Evolutionary conservation across 2,113 vertebrate genomes (phyloP).

Genomic region (Pseudorhombus dupliciocellatus): DNA sequence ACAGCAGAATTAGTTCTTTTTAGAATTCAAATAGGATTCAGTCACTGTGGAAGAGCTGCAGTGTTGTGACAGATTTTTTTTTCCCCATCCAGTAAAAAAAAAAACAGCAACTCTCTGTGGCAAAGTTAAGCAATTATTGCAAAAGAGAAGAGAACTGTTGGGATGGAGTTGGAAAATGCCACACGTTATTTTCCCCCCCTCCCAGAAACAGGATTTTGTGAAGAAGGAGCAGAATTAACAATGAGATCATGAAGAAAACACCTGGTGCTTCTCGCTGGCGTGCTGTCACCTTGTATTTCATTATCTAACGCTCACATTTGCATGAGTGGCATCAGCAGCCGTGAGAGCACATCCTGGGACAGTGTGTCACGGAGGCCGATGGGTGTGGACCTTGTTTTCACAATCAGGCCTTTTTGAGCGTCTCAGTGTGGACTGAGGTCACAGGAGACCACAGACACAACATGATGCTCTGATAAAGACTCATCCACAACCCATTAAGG

Average conservation of each 20-base stretch:
- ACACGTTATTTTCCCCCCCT: slow-evolving; percentile 11
- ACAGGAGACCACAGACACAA: slow-evolving; percentile 59
- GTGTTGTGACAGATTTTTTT: slow-evolving; percentile 58
- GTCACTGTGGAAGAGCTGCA: slow-evolving; percentile 44
- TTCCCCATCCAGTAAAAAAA: slow-evolving; percentile 30
- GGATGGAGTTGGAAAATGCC: slow-evolving; percentile 14
- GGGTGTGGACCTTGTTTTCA: slow-evolving; percentile 44
- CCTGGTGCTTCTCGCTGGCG: slow-evolving; percentile 7
- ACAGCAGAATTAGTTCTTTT: slow-evolving; percentile 54
- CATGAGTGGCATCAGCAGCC: slow-evolving; percentile 32
- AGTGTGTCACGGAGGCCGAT: slow-evolving; percentile 22
- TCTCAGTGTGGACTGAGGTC: slow-evolving; percentile 66
- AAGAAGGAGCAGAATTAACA: slow-evolving; percentile 14
- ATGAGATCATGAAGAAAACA: slow-evolving; percentile 33
- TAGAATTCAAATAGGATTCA: slow-evolving; percentile 57
- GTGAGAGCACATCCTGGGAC: slow-evolving; percentile 32
- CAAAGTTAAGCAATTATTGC: slow-evolving; percentile 52
- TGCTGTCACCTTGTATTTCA: slow-evolving; percentile 31
- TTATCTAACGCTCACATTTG: slow-evolving; percentile 18
- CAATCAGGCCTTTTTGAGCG: slow-evolving; percentile 63
- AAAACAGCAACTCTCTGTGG: slow-evolving; percentile 38
- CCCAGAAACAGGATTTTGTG: slow-evolving; percentile 26
- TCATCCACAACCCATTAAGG: slow-evolving; percentile 38
- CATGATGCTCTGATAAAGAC: slow-evolving; percentile 59
- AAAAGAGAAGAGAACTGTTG: slow-evolving; percentile 22